These are phyloP conservation scores for Tolypeutes matacus DNA, from an alignment of 2,797 vertebrate genomes.

Conservation along the genomic window DNA sequence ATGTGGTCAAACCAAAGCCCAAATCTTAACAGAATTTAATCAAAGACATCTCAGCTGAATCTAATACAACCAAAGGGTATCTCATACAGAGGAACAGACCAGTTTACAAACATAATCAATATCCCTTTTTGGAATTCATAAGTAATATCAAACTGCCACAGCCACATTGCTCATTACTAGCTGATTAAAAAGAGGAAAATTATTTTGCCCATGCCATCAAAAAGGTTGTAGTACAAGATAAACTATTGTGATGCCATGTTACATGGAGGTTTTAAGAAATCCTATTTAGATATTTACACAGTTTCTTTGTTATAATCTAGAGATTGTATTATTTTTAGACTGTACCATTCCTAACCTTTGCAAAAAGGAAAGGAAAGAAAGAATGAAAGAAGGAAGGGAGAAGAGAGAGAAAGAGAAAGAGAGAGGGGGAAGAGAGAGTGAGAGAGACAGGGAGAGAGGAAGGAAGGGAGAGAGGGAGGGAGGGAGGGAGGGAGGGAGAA, in stretches of 20 bases:
- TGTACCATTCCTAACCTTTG: background rate
- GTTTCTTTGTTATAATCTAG: background rate
- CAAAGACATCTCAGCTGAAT: too few relatives aligned
- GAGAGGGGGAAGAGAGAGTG: too few relatives aligned
- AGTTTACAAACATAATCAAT: too few relatives aligned
- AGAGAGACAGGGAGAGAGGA: too few relatives aligned
- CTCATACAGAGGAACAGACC: too few relatives aligned
- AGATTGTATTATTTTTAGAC: background rate
- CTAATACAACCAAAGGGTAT: too few relatives aligned
- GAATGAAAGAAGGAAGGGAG: background rate
- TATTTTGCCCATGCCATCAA: background rate
- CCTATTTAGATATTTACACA: background rate
- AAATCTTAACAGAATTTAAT: too few relatives aligned
- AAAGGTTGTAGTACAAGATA: background rate
- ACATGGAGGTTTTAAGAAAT: background rate
- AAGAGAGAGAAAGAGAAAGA: background rate
- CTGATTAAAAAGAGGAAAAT: conserved; percentile 62
- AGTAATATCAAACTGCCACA: too few relatives aligned
- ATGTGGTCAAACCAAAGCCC: too few relatives aligned
- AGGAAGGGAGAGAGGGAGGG: too few relatives aligned
- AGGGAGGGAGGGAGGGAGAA: too few relatives aligned
- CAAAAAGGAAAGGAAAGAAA: background rate
- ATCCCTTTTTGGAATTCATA: too few relatives aligned
- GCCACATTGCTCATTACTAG: conserved; percentile 40
- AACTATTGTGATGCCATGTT: background rate